Evolutionary conservation across 2,888 invertebrate genomes (phyloP).

Genomic region (Agrotis puta): DNA sequence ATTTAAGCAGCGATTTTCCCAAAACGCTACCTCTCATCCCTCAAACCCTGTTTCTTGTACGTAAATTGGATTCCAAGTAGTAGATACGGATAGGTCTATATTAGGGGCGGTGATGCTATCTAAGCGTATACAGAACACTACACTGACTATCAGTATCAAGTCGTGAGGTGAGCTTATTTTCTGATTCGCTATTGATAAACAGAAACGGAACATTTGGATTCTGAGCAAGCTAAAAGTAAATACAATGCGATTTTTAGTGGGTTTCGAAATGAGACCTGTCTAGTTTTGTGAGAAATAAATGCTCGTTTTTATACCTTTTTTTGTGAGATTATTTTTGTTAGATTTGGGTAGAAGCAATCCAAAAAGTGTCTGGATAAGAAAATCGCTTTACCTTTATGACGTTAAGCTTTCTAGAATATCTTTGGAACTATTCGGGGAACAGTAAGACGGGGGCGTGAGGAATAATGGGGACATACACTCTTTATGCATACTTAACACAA

Average conservation of each 20-base stretch:
- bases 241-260: slow-evolving; percentile 44
- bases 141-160: slow-evolving; percentile 33
- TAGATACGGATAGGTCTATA: slow-evolving; percentile 85
- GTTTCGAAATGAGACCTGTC: slow-evolving; percentile 31
- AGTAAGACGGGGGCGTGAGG: no score
- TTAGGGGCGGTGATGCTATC: slow-evolving; percentile 80
- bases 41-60: slow-evolving; percentile 74
- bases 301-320: slow-evolving; percentile 26
- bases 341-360: background rate
- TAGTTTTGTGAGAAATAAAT: slow-evolving; percentile 26
- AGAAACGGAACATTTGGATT: slow-evolving; percentile 53
- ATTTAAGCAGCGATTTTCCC: background rate
- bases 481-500: no score
- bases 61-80: slow-evolving; percentile 89
- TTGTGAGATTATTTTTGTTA: background rate
- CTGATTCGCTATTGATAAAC: slow-evolving; percentile 63
- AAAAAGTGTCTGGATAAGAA: slow-evolving; percentile 1
- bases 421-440: background rate
- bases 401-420: background rate
- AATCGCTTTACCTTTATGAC: slow-evolving; percentile 2
- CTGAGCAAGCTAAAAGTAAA: slow-evolving; percentile 38
- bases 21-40: slow-evolving; percentile 57
- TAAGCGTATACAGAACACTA: slow-evolving; percentile 72
- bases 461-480: no score
- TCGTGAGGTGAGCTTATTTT: slow-evolving; percentile 66